Percentiles rank a stretch among this genome's conserved stretches.
Conservation (phyloP, 37 sponge, comb jelly and placozoan genomes). For the Spongia lamella region DNA sequence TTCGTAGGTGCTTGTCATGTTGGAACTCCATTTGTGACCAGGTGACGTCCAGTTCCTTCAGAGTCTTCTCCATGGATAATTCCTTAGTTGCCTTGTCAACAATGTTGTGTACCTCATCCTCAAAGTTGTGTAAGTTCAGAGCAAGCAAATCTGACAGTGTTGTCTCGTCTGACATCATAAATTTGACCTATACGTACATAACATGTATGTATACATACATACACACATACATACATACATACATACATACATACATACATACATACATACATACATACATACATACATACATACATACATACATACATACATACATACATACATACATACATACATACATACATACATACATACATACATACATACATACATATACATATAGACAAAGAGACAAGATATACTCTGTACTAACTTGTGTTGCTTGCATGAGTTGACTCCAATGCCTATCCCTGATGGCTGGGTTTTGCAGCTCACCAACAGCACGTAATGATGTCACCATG, state of each 20-base stretch:
- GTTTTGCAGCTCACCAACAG: constrained; percentile 98
- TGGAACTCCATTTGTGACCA: constrained; percentile 98
- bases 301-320: background rate
- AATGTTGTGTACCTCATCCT: constrained; percentile 96
- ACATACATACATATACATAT: background rate
- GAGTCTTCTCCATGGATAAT: constrained; percentile 98
- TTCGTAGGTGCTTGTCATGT: constrained; percentile 83
- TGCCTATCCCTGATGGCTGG: constrained; percentile 97
- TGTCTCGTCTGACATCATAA: constrained; percentile 95
- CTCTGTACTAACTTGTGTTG: constrained; percentile 75
- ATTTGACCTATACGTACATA: constrained; percentile 71
- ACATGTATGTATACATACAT: background rate
- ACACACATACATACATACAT: background rate
- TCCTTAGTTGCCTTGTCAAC: constrained; percentile 99
- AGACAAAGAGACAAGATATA: constrained; percentile 7
- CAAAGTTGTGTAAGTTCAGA: constrained; percentile 97
- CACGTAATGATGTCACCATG: constrained; percentile 97
- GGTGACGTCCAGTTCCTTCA: constrained; percentile 90
- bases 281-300: background rate
- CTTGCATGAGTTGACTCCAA: constrained; percentile 98
- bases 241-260: background rate
- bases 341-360: background rate
- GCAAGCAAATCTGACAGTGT: constrained; percentile 90
- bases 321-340: constrained; percentile 4
- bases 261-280: background rate